phyloP scores from a whole-genome alignment of 1,140 invertebrate species.

The Nasonia vitripennis region DNA sequence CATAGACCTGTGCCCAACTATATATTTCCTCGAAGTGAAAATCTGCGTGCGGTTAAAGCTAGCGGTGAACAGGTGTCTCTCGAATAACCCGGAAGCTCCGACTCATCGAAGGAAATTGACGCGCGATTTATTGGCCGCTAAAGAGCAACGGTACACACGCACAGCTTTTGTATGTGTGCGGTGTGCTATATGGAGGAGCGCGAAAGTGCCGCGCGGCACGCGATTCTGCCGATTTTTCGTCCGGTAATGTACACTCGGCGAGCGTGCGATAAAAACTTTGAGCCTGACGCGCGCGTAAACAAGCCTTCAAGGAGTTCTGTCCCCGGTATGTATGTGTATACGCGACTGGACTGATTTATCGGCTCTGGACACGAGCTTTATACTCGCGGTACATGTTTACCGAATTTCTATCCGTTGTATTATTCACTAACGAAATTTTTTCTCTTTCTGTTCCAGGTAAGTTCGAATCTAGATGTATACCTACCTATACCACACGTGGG shows the following conservation, averaged over 20 bases:
- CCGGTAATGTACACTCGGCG: conserved; percentile 2
- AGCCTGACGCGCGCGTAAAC: conserved; percentile 27
- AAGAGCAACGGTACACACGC: background rate
- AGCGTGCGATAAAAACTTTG: conserved; percentile 33
- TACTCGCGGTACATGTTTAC: too few species aligned
- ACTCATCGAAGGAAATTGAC: background rate
- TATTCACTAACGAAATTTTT: background rate
- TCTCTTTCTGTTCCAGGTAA: conserved; percentile 31
- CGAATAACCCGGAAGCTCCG: background rate
- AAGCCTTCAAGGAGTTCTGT: conserved; percentile 6
- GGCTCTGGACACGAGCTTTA: background rate
- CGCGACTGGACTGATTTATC: conserved; percentile 26
- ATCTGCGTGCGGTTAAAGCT: too few species aligned
- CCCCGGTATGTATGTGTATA: too few species aligned
- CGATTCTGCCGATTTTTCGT: conserved; percentile 29
- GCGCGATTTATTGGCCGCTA: background rate
- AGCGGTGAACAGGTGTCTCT: background rate
- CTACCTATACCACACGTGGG: background rate
- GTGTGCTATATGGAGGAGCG: background rate
- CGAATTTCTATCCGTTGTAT: background rate
- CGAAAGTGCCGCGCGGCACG: conserved; percentile 37
- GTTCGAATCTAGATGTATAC: background rate
- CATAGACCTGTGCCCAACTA: too few species aligned
- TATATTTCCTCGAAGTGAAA: too few species aligned
- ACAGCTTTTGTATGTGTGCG: background rate